These are phyloP conservation scores for Misgurnus mizolepis DNA, from an alignment of 2,113 vertebrate species.

Conservation along the genomic window DNA sequence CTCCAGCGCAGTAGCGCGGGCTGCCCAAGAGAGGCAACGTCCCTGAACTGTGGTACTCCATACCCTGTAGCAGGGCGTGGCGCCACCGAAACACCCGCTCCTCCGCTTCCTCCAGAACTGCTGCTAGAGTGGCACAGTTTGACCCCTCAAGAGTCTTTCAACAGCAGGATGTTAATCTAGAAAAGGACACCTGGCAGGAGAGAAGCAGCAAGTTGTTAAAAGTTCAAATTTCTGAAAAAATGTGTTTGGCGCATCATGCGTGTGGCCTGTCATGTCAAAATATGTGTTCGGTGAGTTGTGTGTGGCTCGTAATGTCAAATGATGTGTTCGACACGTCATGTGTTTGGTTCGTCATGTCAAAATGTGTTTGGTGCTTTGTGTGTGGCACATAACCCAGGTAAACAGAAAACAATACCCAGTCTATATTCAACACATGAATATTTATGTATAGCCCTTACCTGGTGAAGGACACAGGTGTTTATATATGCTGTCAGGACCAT, in stretches of 20 bases:
- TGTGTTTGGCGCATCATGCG: too few relatives aligned
- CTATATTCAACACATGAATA: neutral
- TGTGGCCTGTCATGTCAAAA: too few relatives aligned
- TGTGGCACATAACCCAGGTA: neutral
- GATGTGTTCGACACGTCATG: too few relatives aligned
- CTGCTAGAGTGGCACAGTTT: conserved; percentile 38
- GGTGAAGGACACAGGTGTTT: conserved; percentile 47
- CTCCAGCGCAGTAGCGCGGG: conserved; percentile 84
- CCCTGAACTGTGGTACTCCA: conserved; percentile 67
- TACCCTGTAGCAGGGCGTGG: conserved; percentile 64
- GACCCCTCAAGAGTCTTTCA: conserved; percentile 15
- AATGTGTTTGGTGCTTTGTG: too few relatives aligned
- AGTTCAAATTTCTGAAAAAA: too few relatives aligned
- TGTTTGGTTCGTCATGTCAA: too few relatives aligned
- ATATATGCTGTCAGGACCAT: conserved; percentile 42
- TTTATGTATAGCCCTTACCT: conserved; percentile 31
- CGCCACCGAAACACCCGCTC: conserved; percentile 53
- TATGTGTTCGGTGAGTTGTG: too few relatives aligned
- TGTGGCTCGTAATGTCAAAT: too few relatives aligned
- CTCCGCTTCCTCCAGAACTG: conserved; percentile 47
- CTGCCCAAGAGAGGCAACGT: conserved; percentile 67
- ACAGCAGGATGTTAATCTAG: conserved; percentile 15
- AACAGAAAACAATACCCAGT: neutral
- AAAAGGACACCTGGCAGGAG: neutral
- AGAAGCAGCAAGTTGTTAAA: neutral